Percentiles rank a stretch among this genome's conserved stretches.
Evolutionary conservation across 1,140 invertebrate species (phyloP).

Genomic region (Drosophila virilis): DNA sequence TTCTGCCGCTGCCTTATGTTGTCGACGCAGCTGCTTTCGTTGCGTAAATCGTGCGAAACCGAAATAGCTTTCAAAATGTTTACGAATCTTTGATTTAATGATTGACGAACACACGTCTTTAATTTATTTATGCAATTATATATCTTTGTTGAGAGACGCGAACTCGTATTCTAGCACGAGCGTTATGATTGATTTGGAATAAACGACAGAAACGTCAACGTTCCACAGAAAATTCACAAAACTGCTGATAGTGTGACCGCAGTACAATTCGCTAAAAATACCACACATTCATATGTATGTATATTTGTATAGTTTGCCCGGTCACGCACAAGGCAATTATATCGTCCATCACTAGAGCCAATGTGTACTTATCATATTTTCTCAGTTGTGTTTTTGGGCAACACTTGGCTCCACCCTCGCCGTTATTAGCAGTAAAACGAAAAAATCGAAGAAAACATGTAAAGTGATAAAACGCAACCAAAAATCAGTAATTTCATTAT

Average conservation of each 20-base stretch:
- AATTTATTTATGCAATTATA: conserved; percentile 28
- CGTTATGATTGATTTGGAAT: conserved; percentile 38
- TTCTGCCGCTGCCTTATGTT: conserved; percentile 20
- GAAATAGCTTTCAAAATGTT: not conserved
- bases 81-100: conserved; percentile 2
- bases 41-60: conserved; percentile 66
- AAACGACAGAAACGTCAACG: conserved; percentile 49
- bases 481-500: conserved; percentile 58
- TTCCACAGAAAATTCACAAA: conserved; percentile 43
- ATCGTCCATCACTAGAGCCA: not conserved
- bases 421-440: conserved; percentile 31
- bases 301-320: not conserved
- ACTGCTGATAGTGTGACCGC: conserved; percentile 47
- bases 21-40: conserved; percentile 58
- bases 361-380: conserved; percentile 16
- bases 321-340: not conserved
- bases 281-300: not conserved
- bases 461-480: conserved; percentile 22
- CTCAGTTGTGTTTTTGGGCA: conserved; percentile 1
- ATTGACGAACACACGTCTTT: conserved; percentile 12
- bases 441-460: conserved; percentile 42
- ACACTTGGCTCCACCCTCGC: conserved; percentile 40
- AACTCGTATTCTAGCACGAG: conserved; percentile 40
- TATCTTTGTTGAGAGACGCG: conserved; percentile 19
- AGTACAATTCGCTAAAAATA: conserved; percentile 1